phyloP scores from a whole-genome alignment of 2,888 invertebrate species.

The Acleris laterana region DNA sequence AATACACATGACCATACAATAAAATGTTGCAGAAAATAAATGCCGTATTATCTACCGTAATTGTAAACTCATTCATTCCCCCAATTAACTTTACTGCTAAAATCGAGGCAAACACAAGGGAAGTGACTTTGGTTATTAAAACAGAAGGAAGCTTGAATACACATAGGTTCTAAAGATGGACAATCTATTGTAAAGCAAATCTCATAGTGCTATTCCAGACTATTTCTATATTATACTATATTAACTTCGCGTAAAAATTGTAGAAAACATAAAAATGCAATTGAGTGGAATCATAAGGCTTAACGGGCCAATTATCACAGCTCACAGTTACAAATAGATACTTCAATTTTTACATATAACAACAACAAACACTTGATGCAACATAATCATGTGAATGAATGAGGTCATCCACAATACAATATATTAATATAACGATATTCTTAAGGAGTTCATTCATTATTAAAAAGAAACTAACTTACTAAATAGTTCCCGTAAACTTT shows the following conservation, averaged over 20 bases:
- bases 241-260: conserved; percentile 9
- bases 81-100: not conserved
- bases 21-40: conserved; percentile 31
- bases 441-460: conserved; percentile 14
- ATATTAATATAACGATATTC: conserved; percentile 14
- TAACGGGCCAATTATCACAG: conserved; percentile 34
- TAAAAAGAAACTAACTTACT: conserved; percentile 19
- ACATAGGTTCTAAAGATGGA: no score
- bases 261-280: conserved; percentile 31
- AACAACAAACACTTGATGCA: conserved; percentile 16
- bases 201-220: no score
- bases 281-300: conserved; percentile 32
- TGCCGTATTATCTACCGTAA: conserved; percentile 15
- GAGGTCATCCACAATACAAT: conserved; percentile 8
- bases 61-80: conserved; percentile 18
- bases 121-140: not conserved
- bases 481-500: conserved; percentile 39
- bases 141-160: no score
- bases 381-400: conserved; percentile 21
- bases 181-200: no score
- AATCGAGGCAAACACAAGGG: not conserved
- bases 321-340: conserved; percentile 20
- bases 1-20: conserved; percentile 40
- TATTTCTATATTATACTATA: not conserved
- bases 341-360: conserved; percentile 4